phyloP scores from a whole-genome alignment of 1,140 invertebrate species.

The Argopecten irradians region DNA sequence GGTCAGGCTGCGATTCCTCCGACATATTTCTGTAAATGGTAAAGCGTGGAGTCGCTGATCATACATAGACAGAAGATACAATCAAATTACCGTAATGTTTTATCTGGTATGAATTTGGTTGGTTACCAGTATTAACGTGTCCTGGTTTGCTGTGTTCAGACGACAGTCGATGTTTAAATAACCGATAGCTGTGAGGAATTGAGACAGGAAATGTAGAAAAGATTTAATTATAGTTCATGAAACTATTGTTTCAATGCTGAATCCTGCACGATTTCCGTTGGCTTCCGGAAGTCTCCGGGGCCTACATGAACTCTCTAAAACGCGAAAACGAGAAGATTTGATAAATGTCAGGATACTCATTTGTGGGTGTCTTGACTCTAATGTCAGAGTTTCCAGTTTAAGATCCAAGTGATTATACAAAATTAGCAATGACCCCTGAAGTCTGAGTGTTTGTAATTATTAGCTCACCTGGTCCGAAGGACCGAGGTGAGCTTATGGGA shows the following conservation, averaged over 20 bases:
- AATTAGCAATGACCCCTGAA: too few species aligned
- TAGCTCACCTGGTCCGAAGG: too few species aligned
- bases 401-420: too few species aligned
- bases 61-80: not conserved
- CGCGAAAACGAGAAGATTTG: not conserved
- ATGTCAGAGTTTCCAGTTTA: not conserved
- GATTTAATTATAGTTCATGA: not conserved
- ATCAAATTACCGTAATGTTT: not conserved
- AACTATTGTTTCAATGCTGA: not conserved
- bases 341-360: not conserved
- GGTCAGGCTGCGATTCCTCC: too few species aligned
- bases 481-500: too few species aligned
- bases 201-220: not conserved
- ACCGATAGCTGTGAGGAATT: not conserved
- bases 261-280: not conserved
- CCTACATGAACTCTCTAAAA: not conserved
- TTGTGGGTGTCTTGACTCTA: not conserved
- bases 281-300: not conserved
- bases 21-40: not conserved
- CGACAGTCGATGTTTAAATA: not conserved
- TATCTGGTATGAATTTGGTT: not conserved
- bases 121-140: not conserved
- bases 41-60: not conserved
- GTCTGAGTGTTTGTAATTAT: too few species aligned
- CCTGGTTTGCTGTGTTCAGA: not conserved